Evolutionary conservation across 2,113 vertebrate genomes (phyloP), one percentile per base, ranked within the genome.

Genomic region (Neopipo cinnamomea): DNA sequence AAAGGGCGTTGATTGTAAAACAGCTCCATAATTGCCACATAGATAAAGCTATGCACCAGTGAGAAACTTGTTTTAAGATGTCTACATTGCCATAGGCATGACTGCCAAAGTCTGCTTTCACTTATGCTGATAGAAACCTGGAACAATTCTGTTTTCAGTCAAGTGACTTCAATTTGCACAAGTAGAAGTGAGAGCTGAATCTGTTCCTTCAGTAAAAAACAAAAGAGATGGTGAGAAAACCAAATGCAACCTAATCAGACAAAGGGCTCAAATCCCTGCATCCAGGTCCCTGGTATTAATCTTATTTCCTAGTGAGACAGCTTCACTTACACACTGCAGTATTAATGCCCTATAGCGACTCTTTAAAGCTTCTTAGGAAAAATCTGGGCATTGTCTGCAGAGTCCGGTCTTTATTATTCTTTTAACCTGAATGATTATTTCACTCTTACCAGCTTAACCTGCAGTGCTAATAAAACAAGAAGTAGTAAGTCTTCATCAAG

Each of bases 401-500:
- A 72, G 42, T 39, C 52, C 4, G 3, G 41, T 53, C 49, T 91
- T 92, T 92, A 96, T 95, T 96, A 77, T 88, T 95, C 77, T 94
- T 85, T 96, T 97, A 94, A 96, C 97, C 74, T 93, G 79, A 88
- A 93, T 93, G 87, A 86, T 96, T 95, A 80, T 97, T 96, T 95
- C 67, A 74, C 73, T 95, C 77, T 86, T 91, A 91, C 91, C 20
- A 65, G 55, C 79, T 42, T 94, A 89, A 74, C 79, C 72, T 61
- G 75, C 94, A 89, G 77, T 91, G 86, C 92, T 86, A 92, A 95
- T 70, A 96, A 94, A 97, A 96, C 63, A 91, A 96, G 82, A 93
- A 91, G 94, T 89, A 96, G 97, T 97, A 98, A 98, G 98, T 98
- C 97, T 98, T 97, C 70, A 91, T 97, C 97, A 98, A 97, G 93